Percentiles rank a stretch among this genome's conserved stretches.
phyloP scores from a whole-genome alignment of 2,113 vertebrate genomes.

The Hemichromis elongatus region DNA sequence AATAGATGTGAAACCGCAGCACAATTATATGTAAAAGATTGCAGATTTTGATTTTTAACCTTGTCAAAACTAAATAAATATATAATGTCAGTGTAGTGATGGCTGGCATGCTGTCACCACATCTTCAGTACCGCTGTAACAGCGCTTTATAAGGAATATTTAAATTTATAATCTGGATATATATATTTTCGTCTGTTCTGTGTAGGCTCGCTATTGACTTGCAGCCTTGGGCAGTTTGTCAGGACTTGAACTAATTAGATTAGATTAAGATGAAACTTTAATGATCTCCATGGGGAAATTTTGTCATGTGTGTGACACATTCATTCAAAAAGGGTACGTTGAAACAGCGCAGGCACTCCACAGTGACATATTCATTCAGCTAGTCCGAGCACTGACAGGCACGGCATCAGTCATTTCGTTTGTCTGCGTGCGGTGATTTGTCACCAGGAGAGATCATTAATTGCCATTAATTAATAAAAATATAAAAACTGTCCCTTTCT shows the following conservation, averaged over 20 bases:
- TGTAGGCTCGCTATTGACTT: background rate
- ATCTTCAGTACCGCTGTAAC: background rate
- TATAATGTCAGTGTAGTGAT: background rate
- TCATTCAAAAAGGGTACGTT: constrained; percentile 19
- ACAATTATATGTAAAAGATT: background rate
- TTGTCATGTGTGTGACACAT: constrained; percentile 47
- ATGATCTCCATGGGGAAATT: constrained; percentile 57
- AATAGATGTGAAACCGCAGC: background rate
- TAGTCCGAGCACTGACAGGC: constrained; percentile 17
- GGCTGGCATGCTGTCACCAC: background rate
- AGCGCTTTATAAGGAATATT: background rate
- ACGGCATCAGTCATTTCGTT: constrained; percentile 55
- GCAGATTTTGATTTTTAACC: background rate
- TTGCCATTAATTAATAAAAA: constrained; percentile 57
- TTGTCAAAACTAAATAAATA: background rate
- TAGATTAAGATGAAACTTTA: constrained; percentile 65
- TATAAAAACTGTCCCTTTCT: constrained; percentile 34
- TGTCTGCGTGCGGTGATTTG: constrained; percentile 3
- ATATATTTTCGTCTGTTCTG: background rate
- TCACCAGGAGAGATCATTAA: constrained; percentile 48
- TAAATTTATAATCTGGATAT: background rate
- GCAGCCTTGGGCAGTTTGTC: constrained; percentile 25
- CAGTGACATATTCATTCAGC: constrained; percentile 18
- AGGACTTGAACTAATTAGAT: constrained; percentile 56
- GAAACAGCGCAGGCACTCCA: constrained; percentile 9